Evolutionary conservation across 1,140 invertebrate genomes (phyloP), one percentile per base, ranked within the genome.

Genomic region (Eurosta solidaginis): DNA sequence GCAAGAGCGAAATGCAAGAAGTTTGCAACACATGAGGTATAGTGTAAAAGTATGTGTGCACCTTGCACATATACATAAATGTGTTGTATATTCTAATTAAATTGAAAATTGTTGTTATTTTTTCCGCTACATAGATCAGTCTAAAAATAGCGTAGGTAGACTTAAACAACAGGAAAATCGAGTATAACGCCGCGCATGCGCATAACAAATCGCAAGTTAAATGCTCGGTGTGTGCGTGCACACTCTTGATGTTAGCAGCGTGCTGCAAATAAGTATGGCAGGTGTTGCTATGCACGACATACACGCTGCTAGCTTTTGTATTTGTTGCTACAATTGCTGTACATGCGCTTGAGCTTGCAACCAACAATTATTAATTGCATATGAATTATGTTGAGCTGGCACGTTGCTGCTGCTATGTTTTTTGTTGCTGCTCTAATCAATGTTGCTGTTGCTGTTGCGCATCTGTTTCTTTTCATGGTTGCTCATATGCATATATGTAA

Each of bases 331-430:
- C 9, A 10, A n/a, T 47, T 50, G 74, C 25, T 75, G 44, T 20
- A 20, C 20, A 45, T 83, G 82, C 82, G 83, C 82, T 81, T 82
- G 83, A 83, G 83, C 84, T 45, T 45, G 25, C 20, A 47, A 47
- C 47, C 84, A 84, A 82, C 84, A 85, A 85, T 85, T 84, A 85
- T 85, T 85, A 85, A 85, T 85, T 85, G 84, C 84, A 82, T 85
- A 85, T 85, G 84, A 83, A 82, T 83, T 82, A 81, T 81, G 81
- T 83, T 45, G 42, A n/a, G 25, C 68, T 45, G 44, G 22, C 33
- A 42, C 3, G 54, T 63, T 63, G 6, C 14, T 22, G 20, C 14
- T 63, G 54, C 5, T 63, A 22, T 27, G 9, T 29, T 29, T 29
- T 3, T 7, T 45, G 22, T 75, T 63, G 17, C 12, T 45, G 42